phyloP scores from a whole-genome alignment of 2,113 vertebrate genomes.

The Paramormyrops kingsleyae region DNA sequence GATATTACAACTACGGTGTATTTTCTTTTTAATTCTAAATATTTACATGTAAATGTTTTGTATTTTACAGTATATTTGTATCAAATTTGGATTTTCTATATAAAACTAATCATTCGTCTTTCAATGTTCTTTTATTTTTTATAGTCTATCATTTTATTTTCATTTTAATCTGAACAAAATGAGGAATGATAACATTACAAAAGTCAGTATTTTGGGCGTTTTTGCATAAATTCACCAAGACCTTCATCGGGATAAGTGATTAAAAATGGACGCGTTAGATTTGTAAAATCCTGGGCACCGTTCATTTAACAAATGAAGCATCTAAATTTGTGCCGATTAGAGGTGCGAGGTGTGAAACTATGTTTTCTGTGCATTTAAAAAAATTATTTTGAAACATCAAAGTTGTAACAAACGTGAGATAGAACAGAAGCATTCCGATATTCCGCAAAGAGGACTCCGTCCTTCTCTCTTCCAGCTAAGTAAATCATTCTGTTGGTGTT shows the following conservation, averaged over 20 bases:
- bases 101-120: neutral
- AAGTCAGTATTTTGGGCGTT: neutral
- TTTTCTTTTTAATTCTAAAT: neutral
- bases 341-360: neutral
- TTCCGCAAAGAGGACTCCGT: neutral
- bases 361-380: neutral
- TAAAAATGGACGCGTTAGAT: neutral
- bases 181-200: neutral
- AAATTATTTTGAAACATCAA: neutral
- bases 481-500: constrained; percentile 6
- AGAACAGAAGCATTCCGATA: neutral
- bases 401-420: neutral
- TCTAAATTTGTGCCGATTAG: neutral
- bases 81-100: neutral
- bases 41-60: neutral
- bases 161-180: neutral
- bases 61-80: neutral
- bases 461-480: neutral
- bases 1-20: neutral
- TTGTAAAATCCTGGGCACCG: neutral
- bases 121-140: neutral
- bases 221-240: neutral
- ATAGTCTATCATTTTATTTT: neutral
- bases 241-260: neutral
- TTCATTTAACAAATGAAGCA: neutral